phyloP scores from a whole-genome alignment of 1,140 invertebrate species.

The Popillia japonica region DNA sequence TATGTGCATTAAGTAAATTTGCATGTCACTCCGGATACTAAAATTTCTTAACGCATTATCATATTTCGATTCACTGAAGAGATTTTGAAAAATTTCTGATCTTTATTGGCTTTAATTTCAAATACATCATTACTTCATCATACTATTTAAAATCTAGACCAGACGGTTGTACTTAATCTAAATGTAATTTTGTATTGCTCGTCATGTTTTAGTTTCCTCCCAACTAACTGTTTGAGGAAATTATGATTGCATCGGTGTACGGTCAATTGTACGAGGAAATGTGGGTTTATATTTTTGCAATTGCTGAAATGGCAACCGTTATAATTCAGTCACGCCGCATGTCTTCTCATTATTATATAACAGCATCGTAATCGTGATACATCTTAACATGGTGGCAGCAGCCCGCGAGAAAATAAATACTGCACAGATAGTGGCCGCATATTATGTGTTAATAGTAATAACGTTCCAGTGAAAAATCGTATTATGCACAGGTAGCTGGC shows the following conservation, averaged over 20 bases:
- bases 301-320: conserved; percentile 13
- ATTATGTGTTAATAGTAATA: conserved; percentile 9
- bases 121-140: too few species aligned
- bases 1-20: too few species aligned
- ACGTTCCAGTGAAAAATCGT: background rate
- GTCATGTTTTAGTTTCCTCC: too few species aligned
- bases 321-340: conserved; percentile 15
- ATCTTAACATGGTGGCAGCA: conserved; percentile 2
- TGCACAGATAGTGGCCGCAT: background rate
- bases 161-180: too few species aligned
- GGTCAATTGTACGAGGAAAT: background rate
- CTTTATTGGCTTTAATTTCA: too few species aligned
- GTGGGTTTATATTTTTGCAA: background rate
- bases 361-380: conserved; percentile 20
- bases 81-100: too few species aligned
- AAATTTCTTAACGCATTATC: too few species aligned
- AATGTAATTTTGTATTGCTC: too few species aligned
- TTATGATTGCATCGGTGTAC: background rate
- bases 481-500: conserved; percentile 1
- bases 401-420: conserved; percentile 24
- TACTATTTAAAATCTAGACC: too few species aligned
- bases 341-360: conserved; percentile 34
- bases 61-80: too few species aligned
- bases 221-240: background rate
- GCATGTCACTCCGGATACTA: too few species aligned